Evolutionary conservation across 1,140 invertebrate species (phyloP), one percentile per base, ranked within the genome.

Genomic region (Microplitis demolitor): DNA sequence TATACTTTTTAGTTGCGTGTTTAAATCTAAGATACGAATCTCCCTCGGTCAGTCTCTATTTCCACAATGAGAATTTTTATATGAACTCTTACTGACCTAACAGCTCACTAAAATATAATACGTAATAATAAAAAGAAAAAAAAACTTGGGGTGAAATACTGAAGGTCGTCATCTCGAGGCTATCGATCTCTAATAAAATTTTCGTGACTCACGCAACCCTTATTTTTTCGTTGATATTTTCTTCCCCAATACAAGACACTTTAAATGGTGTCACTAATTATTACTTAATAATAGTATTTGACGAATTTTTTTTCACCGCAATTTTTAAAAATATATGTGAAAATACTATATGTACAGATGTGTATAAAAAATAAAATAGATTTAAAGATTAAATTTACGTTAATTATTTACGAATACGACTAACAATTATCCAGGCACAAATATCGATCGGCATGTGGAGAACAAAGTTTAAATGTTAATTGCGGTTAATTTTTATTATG

Each of bases 181-280:
- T 67, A 67, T 67, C 66, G 66, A 8, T 51, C 24, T 67, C 8
- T 67, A 34, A 64, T 16, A 31, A 53, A 67, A 67, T 54, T 67
- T 50, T 67, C 66, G 39, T 67, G 66, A 53, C 66, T 53, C 66
- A 67, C 66, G 66, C 66, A 67, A 67, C 31, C 9, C 24, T 13
- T 51, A 14, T 66, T 66, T 13, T 16, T 66, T 50, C 31, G 5
- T 16, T 16, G 2, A 60, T 16, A 61, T 34, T 61, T 62, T 62
- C 34, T 13, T 35, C n/a, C 31, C 33, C 35, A 45, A 3, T 45
- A 45, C 39, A 45, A 45, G 39, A 45, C 8, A 45, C 39, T 45
- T 45, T 45, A 45, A 45, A 45, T 45, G 39, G 39, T 45, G 39
- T 45, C 39, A 45, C 24, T 51, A n/a, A 51, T n/a, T 51, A 51